Percentiles rank a stretch among this genome's conserved stretches.
These are phyloP conservation scores for Polydrusus pterygomalis DNA, from an alignment of 2,888 invertebrate species.

Conservation along the genomic window DNA sequence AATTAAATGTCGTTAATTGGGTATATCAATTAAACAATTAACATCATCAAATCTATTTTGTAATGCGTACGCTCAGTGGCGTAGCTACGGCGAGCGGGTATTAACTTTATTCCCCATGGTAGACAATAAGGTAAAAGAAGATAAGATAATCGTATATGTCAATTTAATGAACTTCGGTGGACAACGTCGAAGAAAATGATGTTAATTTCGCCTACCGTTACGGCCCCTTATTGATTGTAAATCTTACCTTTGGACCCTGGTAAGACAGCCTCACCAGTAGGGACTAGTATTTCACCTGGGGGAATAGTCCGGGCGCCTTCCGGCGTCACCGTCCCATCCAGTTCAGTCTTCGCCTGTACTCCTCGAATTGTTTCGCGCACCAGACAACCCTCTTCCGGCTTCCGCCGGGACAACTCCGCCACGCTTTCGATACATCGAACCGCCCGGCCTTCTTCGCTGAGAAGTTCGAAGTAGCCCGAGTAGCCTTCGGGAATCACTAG, in stretches of 20 bases:
- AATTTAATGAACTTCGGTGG: too few species aligned
- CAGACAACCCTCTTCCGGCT: constrained; percentile 84
- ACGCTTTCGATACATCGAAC: constrained; percentile 93
- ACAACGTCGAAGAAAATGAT: too few species aligned
- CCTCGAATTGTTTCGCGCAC: constrained; percentile 87
- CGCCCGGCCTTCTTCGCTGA: constrained; percentile 95
- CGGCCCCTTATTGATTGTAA: not conserved
- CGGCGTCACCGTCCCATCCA: constrained; percentile 77
- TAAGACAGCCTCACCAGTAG: constrained; percentile 82
- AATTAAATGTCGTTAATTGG: not conserved
- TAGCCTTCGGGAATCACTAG: constrained; percentile 93
- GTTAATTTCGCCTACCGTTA: too few species aligned
- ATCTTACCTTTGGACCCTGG: constrained; percentile 77
- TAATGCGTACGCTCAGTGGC: not conserved
- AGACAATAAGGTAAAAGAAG: too few species aligned
- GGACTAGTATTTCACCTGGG: constrained; percentile 87
- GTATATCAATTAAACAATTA: too few species aligned
- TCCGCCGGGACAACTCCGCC: constrained; percentile 85
- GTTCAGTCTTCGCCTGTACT: constrained; percentile 77
- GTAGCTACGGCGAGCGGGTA: too few species aligned
- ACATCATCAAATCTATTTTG: too few species aligned
- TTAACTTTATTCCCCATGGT: too few species aligned
- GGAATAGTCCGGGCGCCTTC: constrained; percentile 84
- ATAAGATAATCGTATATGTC: too few species aligned
- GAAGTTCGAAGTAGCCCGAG: constrained; percentile 93